These are phyloP conservation scores for Aptenodytes forsteri DNA, from an alignment of 2,113 vertebrate species.

Conservation along the genomic window DNA sequence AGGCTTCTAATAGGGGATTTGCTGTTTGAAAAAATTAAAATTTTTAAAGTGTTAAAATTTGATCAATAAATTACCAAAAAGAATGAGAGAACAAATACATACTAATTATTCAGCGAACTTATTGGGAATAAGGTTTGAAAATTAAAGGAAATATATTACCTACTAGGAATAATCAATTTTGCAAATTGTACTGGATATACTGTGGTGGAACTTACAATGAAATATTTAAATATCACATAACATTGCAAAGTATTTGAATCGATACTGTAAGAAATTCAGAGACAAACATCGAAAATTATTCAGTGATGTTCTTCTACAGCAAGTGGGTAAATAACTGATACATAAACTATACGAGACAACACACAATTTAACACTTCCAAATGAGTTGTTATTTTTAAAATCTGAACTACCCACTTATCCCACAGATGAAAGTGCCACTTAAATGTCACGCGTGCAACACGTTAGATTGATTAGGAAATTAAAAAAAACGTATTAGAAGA, in stretches of 20 bases:
- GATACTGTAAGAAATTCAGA: neutral
- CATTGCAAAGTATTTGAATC: neutral
- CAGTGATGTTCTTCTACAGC: neutral
- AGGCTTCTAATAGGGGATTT: slow-evolving; percentile 93
- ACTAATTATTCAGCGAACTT: neutral
- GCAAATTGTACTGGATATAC: neutral
- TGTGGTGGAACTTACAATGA: neutral
- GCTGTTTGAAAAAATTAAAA: slow-evolving; percentile 74
- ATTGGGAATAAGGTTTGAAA: neutral
- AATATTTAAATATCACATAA: neutral
- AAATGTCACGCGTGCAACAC: slow-evolving; percentile 27
- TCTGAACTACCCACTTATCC: neutral
- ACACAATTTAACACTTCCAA: neutral
- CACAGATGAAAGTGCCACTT: neutral
- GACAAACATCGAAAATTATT: neutral
- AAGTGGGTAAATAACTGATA: neutral
- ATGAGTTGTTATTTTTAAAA: neutral
- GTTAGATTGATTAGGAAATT: neutral
- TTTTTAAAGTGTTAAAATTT: neutral
- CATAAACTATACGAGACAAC: neutral
- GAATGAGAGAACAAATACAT: neutral
- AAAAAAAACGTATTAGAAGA: neutral
- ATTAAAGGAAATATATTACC: neutral
- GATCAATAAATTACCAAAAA: neutral
- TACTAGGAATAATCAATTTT: neutral